phyloP scores from a whole-genome alignment of 2,113 vertebrate species.

The Vombatus ursinus region DNA sequence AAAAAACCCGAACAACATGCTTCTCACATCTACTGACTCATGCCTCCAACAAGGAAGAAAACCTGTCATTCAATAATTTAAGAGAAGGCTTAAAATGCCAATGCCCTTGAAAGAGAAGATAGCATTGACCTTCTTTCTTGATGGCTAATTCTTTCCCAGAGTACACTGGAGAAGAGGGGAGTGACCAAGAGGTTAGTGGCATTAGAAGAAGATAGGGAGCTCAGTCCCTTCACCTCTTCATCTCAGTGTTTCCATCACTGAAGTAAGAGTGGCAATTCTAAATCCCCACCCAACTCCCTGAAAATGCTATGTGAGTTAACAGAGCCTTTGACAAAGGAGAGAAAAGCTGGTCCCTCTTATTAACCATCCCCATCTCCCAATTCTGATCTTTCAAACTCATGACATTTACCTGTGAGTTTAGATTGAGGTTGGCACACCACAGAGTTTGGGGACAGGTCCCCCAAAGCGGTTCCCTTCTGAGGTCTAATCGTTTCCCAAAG shows the following conservation, averaged over 20 bases:
- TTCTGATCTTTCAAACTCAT: background rate
- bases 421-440: slow-evolving; percentile 82
- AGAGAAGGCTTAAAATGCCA: background rate
- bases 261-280: background rate
- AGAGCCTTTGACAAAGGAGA: background rate
- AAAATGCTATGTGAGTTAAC: background rate
- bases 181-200: background rate
- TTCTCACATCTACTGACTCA: background rate
- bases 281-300: background rate
- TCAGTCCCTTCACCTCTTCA: background rate
- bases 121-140: background rate
- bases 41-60: background rate
- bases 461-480: slow-evolving; percentile 70
- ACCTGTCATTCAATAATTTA: background rate
- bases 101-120: background rate
- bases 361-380: background rate
- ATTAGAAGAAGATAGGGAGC: background rate
- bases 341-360: background rate
- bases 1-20: background rate
- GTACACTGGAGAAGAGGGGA: background rate
- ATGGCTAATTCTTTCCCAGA: background rate
- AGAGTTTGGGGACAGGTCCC: slow-evolving; percentile 83
- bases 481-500: slow-evolving; percentile 80
- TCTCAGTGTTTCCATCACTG: background rate
- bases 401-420: slow-evolving; percentile 86